Evolutionary conservation across 2,888 invertebrate genomes (phyloP).

Genomic region (Norana najaformis): DNA sequence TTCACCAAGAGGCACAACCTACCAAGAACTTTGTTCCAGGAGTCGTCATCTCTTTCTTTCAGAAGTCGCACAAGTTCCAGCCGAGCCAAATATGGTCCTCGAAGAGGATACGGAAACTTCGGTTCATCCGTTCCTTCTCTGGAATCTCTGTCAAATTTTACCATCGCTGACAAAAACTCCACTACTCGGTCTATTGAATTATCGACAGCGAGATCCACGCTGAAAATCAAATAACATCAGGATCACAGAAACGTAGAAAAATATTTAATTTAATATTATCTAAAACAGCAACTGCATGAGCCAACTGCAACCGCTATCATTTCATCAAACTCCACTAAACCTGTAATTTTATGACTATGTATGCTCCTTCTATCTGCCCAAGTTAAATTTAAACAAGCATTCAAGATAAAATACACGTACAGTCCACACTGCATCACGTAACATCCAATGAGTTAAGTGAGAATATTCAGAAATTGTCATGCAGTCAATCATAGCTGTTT

Average conservation of each 20-base stretch:
- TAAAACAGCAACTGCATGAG: too few relatives aligned
- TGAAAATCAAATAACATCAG: not conserved
- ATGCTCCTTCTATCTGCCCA: too few relatives aligned
- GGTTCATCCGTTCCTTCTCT: not conserved
- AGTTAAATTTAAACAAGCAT: too few relatives aligned
- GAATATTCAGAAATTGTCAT: too few relatives aligned
- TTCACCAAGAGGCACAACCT: too few relatives aligned
- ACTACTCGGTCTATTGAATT: conserved; percentile 53
- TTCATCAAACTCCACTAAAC: too few relatives aligned
- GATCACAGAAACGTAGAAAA: not conserved
- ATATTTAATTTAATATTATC: not conserved
- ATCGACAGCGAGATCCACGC: conserved; percentile 46
- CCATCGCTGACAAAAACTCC: conserved; percentile 54
- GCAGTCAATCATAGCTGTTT: too few relatives aligned
- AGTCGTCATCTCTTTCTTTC: conserved; percentile 34
- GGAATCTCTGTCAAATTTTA: conserved; percentile 39
- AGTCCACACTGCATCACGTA: too few relatives aligned
- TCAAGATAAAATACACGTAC: too few relatives aligned
- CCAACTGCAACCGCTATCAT: too few relatives aligned
- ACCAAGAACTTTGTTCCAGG: conserved; percentile 27
- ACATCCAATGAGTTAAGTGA: too few relatives aligned
- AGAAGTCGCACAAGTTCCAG: conserved; percentile 68
- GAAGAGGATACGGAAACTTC: conserved; percentile 57
- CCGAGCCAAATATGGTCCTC: conserved; percentile 83
- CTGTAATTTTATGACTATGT: too few relatives aligned